Evolutionary conservation across 2,888 invertebrate species (phyloP).

Genomic region (Scrobipalpa atriplicella): DNA sequence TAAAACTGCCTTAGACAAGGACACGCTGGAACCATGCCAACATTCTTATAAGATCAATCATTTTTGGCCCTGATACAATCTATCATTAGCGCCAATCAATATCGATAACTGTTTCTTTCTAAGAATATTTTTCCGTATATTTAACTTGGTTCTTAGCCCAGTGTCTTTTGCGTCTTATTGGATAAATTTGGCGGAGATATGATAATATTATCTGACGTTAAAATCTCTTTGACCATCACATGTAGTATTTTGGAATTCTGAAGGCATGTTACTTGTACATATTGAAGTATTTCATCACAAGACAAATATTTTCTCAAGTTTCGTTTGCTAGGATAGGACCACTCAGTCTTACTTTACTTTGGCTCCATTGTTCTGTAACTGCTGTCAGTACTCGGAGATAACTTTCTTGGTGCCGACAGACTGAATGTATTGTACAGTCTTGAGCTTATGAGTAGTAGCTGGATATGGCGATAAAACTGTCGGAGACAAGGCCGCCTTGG

Average conservation of each 20-base stretch:
- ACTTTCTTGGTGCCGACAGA: background rate
- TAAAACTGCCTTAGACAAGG: constrained; percentile 17
- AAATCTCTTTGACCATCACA: too few species aligned
- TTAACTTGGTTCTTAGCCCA: too few species aligned
- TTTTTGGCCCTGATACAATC: background rate
- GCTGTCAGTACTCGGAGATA: background rate
- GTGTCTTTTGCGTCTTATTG: too few species aligned
- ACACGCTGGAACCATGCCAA: constrained; percentile 14
- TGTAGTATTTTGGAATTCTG: too few species aligned
- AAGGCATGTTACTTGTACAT: too few species aligned
- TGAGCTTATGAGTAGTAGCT: constrained; percentile 13
- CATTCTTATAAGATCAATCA: background rate
- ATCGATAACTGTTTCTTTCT: background rate
- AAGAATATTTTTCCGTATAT: background rate
- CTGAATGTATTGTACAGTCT: background rate
- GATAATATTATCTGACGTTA: too few species aligned
- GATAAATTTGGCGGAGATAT: too few species aligned
- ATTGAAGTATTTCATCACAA: too few species aligned
- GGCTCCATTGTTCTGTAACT: background rate
- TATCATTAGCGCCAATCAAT: background rate
- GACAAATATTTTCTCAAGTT: too few species aligned
- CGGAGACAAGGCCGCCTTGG: background rate
- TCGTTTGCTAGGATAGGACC: too few species aligned
- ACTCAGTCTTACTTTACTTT: too few species aligned
- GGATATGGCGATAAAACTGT: constrained; percentile 12